Conservation (phyloP, 2,888 invertebrate species). For the Auanema freiburgensis region DNA sequence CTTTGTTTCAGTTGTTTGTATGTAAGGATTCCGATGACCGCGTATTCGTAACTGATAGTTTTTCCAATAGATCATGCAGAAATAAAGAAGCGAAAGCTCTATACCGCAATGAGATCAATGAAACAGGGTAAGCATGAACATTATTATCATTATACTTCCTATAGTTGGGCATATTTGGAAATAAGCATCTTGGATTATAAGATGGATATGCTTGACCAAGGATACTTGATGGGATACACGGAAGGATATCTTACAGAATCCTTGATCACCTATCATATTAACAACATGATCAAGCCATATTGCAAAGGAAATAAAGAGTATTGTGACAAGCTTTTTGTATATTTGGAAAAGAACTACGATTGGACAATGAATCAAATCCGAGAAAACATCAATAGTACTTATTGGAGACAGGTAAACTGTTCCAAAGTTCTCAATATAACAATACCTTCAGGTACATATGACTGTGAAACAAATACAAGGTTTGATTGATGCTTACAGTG, state of each 20-base stretch:
- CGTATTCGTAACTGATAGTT: neutral
- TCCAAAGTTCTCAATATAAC: neutral
- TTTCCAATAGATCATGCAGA: neutral
- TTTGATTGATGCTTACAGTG: conserved; percentile 45
- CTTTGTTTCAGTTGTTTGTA: too few species aligned
- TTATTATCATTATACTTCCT: neutral
- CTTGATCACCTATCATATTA: conserved; percentile 51
- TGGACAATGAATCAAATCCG: conserved; percentile 52
- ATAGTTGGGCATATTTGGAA: conserved; percentile 53
- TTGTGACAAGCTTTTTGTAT: conserved; percentile 51
- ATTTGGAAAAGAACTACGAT: conserved; percentile 48
- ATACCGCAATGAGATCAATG: conserved; percentile 38
- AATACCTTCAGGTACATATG: conserved; percentile 31
- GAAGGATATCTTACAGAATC: conserved; percentile 41
- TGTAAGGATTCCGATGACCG: too few species aligned
- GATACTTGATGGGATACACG: conserved; percentile 57
- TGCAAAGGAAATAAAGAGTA: conserved; percentile 58
- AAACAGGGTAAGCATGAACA: conserved; percentile 37
- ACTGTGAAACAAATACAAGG: conserved; percentile 43
- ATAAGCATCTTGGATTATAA: conserved; percentile 49
- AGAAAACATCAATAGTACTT: conserved; percentile 48
- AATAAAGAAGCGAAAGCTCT: conserved; percentile 23
- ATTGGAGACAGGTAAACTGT: conserved; percentile 53
- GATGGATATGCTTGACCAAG: conserved; percentile 43
- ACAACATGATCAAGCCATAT: conserved; percentile 53